A percentile compares a stretch with the other conserved stretches of the same genome.
These are phyloP conservation scores for Tuta absoluta DNA, from an alignment of 2,888 invertebrate genomes.

Conservation along the genomic window DNA sequence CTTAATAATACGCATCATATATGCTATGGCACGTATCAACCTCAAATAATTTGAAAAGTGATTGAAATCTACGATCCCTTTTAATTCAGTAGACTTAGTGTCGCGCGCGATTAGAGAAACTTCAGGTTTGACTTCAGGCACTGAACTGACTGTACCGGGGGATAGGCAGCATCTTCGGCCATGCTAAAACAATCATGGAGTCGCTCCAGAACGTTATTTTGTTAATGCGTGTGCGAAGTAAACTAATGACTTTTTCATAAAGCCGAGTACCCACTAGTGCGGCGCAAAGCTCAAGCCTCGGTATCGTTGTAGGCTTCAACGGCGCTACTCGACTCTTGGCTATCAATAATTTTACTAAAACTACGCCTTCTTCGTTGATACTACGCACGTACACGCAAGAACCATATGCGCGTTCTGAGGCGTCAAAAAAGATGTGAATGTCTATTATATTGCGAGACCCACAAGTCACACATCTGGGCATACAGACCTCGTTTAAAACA, in stretches of 20 bases:
- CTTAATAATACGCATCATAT: constrained; percentile 34
- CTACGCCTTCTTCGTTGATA: constrained; percentile 27
- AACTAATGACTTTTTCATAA: constrained; percentile 34
- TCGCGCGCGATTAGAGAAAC: too few relatives aligned
- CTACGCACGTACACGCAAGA: constrained; percentile 40
- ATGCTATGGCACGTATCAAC: constrained; percentile 33
- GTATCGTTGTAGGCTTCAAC: constrained; percentile 40
- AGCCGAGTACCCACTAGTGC: constrained; percentile 41
- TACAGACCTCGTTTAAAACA: constrained; percentile 31
- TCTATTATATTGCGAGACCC: constrained; percentile 31
- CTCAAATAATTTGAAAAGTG: constrained; percentile 31
- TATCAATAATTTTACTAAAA: constrained; percentile 32
- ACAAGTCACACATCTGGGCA: constrained; percentile 38
- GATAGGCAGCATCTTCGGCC: constrained; percentile 39
- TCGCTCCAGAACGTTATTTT: constrained; percentile 40
- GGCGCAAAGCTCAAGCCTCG: constrained; percentile 44
- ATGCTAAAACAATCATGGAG: constrained; percentile 42
- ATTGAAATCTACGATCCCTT: constrained; percentile 29
- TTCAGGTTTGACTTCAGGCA: too few relatives aligned
- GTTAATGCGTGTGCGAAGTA: constrained; percentile 33
- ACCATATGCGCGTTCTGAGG: constrained; percentile 42
- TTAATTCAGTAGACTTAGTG: background rate
- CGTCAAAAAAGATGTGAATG: constrained; percentile 41
- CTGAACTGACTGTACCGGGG: too few relatives aligned
- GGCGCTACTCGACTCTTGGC: constrained; percentile 42